These are phyloP conservation scores for Diploscapter pachys DNA, from an alignment of 1,140 invertebrate species.

Conservation along the genomic window DNA sequence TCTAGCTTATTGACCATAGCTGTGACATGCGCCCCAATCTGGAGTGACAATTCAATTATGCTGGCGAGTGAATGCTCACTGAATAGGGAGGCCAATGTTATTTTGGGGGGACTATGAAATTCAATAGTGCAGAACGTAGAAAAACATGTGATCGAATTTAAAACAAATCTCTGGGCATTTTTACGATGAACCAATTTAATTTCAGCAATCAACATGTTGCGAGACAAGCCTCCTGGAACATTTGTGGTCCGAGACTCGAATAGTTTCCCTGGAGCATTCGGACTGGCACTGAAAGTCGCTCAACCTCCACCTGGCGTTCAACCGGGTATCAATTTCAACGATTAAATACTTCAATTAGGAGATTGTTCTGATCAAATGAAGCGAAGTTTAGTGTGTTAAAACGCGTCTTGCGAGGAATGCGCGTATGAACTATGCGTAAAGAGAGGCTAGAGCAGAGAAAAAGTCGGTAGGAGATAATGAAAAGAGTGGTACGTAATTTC, in stretches of 20 bases:
- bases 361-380: background rate
- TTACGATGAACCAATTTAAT: conserved; percentile 29
- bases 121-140: background rate
- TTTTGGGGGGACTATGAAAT: background rate
- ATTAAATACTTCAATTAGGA: background rate
- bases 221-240: conserved; percentile 81
- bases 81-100: no score
- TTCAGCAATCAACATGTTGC: conserved; percentile 80
- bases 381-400: no score
- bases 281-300: conserved; percentile 85
- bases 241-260: conserved; percentile 92
- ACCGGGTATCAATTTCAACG: conserved; percentile 42
- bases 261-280: conserved; percentile 93
- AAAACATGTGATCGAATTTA: background rate
- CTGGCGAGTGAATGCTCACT: no score
- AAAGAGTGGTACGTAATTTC: background rate
- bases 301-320: conserved; percentile 69
- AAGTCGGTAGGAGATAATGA: background rate
- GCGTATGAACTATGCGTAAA: background rate
- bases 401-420: background rate
- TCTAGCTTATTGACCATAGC: no score
- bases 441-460: background rate
- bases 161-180: background rate
- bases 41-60: no score
- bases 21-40: no score